Evolutionary conservation across 2,797 vertebrate species (phyloP).

Genomic region (Aratinga solstitialis): DNA sequence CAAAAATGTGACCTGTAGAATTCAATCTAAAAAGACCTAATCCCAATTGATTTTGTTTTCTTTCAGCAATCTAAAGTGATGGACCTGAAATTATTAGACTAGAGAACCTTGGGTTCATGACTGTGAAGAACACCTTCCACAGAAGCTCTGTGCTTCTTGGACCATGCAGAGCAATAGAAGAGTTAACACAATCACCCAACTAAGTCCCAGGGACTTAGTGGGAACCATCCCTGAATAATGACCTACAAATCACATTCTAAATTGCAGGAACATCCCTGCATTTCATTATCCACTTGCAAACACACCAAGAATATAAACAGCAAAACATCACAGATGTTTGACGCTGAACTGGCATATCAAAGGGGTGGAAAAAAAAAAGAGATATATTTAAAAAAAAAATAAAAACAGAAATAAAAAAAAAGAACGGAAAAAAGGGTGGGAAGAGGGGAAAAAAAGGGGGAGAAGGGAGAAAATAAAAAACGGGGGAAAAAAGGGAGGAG

Average conservation of each 20-base stretch:
- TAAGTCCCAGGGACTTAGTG: background rate
- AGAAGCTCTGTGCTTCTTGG: background rate
- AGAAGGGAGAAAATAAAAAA: too few species aligned
- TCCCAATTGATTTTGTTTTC: background rate
- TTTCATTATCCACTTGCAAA: background rate
- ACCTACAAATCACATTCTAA: background rate
- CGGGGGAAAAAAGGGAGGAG: too few species aligned
- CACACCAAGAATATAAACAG: background rate
- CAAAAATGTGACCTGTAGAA: background rate
- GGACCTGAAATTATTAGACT: background rate
- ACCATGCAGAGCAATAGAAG: fast-evolving
- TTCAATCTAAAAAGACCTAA: background rate
- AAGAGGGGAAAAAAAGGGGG: background rate
- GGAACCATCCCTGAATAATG: background rate
- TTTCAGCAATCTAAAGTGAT: background rate
- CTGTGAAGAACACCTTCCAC: background rate
- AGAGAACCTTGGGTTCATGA: background rate
- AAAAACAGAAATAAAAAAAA: too few species aligned
- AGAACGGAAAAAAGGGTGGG: fast-evolving
- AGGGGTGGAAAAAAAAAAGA: background rate
- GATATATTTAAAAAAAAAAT: background rate
- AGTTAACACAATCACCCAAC: background rate
- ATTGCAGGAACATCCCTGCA: background rate
- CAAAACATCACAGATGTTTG: background rate
- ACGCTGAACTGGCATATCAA: background rate